These are phyloP conservation scores for Sterrhoptilus dennistouni DNA, from an alignment of 2,113 vertebrate species.

Conservation along the genomic window DNA sequence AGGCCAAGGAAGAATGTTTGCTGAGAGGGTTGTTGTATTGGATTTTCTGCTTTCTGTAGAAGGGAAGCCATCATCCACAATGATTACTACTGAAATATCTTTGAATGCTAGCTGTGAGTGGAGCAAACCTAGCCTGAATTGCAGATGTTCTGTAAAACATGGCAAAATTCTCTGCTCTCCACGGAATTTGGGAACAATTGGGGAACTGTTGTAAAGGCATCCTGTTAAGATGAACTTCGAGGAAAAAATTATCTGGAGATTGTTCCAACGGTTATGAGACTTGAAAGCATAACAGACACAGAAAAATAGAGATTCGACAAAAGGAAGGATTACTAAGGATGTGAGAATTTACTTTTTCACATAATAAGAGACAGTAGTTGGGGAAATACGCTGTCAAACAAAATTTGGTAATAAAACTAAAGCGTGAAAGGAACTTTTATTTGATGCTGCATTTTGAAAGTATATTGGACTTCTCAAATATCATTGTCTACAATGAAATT, in stretches of 20 bases:
- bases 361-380: background rate
- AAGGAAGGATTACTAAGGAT: background rate
- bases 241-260: background rate
- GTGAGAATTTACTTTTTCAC: background rate
- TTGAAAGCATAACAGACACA: background rate
- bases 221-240: background rate
- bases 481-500: background rate
- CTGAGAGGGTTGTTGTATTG: background rate
- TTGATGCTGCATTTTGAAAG: background rate
- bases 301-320: background rate
- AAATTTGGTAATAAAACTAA: background rate
- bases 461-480: background rate
- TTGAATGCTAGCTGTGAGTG: background rate
- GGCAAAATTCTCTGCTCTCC: background rate
- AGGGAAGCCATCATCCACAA: background rate
- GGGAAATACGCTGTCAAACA: background rate
- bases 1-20: background rate
- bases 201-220: background rate
- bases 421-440: background rate
- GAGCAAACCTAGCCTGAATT: background rate
- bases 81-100: background rate
- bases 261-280: background rate
- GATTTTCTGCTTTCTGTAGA: background rate
- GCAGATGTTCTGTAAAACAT: background rate
- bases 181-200: rapidly evolving